phyloP scores from a whole-genome alignment of 1,140 invertebrate genomes.

The Myzus persicae region DNA sequence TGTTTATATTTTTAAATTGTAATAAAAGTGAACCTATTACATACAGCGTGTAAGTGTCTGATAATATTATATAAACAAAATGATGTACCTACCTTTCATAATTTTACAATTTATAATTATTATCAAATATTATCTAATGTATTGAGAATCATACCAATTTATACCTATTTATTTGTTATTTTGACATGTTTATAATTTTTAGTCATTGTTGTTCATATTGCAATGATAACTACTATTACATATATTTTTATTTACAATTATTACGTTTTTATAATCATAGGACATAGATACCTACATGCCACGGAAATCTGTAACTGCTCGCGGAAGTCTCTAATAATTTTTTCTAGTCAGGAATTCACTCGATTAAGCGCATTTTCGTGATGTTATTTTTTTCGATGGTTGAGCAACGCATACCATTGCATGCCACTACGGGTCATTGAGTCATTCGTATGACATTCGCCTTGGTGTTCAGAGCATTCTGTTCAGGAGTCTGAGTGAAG shows the following conservation, averaged over 20 bases:
- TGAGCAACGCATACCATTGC: neutral
- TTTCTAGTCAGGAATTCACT: neutral
- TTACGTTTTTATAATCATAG: too few species aligned
- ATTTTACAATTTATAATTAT: neutral
- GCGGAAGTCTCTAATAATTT: neutral
- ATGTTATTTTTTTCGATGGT: neutral
- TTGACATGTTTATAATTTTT: neutral
- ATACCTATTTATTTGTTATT: neutral
- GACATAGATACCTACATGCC: too few species aligned
- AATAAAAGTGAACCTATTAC: neutral
- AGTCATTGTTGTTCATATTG: neutral
- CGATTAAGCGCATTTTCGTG: neutral
- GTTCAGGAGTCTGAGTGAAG: neutral
- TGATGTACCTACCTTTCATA: neutral
- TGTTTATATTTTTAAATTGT: constrained; percentile 1
- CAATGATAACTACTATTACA: neutral
- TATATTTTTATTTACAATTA: neutral
- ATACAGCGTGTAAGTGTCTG: neutral
- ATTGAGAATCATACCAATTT: neutral
- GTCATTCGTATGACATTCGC: constrained; percentile 7
- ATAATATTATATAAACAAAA: constrained; percentile 15
- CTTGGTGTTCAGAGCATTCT: neutral
- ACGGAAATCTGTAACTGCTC: neutral
- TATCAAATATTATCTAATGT: neutral
- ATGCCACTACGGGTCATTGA: neutral